phyloP scores from a whole-genome alignment of 1,140 invertebrate species.

The Drosophila kurseongensis region DNA sequence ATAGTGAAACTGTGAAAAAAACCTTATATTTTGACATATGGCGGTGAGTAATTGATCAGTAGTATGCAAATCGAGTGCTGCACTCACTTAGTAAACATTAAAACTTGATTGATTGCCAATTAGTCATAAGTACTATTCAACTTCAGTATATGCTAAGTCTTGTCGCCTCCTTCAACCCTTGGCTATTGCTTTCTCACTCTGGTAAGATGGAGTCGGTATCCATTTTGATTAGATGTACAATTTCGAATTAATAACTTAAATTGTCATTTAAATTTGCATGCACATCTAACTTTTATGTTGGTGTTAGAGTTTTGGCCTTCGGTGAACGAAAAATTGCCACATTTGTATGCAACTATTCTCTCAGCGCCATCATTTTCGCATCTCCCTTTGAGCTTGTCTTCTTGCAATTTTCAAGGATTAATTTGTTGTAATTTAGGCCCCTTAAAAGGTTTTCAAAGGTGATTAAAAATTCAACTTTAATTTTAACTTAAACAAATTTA shows the following conservation, averaged over 20 bases:
- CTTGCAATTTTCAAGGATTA: too few species aligned
- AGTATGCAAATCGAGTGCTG: constrained; percentile 39
- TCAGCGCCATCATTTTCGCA: too few species aligned
- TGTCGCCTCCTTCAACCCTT: not conserved
- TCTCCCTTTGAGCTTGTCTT: too few species aligned
- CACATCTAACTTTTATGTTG: too few species aligned
- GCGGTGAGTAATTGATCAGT: constrained; percentile 23
- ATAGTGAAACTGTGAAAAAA: constrained; percentile 7
- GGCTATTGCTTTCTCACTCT: constrained; percentile 18
- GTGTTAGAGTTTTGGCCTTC: too few species aligned
- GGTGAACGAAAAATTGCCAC: too few species aligned
- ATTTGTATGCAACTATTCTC: too few species aligned
- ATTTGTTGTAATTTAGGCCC: not conserved
- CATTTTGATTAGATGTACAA: constrained; percentile 10
- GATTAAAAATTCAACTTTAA: too few species aligned
- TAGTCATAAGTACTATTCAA: constrained; percentile 68
- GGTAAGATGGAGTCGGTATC: constrained; percentile 15
- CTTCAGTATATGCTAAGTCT: constrained; percentile 29
- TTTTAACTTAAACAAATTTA: too few species aligned
- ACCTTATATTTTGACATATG: not conserved
- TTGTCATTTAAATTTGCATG: not conserved
- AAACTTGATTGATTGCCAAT: constrained; percentile 75
- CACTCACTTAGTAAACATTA: constrained; percentile 54
- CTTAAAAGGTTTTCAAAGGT: too few species aligned
- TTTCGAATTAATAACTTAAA: constrained; percentile 13